Conservation (phyloP, 2,797 vertebrate species). For the Artibeus lituratus region DNA sequence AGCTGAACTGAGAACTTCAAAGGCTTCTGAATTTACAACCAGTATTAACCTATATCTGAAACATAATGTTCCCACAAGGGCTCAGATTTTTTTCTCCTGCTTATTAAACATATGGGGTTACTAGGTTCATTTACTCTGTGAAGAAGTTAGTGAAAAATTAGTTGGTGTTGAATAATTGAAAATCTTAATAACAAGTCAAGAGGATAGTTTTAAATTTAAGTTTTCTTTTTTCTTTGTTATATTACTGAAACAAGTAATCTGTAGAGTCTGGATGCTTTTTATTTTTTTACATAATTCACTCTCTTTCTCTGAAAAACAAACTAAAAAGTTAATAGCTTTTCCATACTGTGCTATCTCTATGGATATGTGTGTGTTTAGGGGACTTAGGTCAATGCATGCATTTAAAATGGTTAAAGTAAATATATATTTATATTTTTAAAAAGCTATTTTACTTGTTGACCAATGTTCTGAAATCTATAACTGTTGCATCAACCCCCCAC, state of each 20-base stretch:
- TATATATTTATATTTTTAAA: conserved; percentile 53
- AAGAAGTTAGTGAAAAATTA: conserved; percentile 79
- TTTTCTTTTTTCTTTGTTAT: conserved; percentile 66
- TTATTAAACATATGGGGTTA: conserved; percentile 84
- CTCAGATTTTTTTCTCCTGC: conserved; percentile 79
- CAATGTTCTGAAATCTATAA: conserved; percentile 39
- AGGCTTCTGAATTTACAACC: conserved; percentile 89
- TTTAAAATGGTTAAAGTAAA: conserved; percentile 55
- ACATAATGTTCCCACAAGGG: conserved; percentile 87
- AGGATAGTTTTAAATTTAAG: conserved; percentile 73
- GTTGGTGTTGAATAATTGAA: conserved; percentile 75
- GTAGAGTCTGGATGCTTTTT: conserved; percentile 61
- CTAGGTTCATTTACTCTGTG: conserved; percentile 83
- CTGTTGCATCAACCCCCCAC: conserved; percentile 36
- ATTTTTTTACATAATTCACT: background rate
- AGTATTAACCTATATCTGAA: conserved; percentile 89
- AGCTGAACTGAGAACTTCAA: conserved; percentile 87
- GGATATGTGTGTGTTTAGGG: background rate
- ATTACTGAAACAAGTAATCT: conserved; percentile 75
- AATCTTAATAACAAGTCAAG: conserved; percentile 71
- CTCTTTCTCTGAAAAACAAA: conserved; percentile 46
- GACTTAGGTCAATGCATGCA: background rate
- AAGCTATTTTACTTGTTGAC: conserved; percentile 25
- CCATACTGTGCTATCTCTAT: background rate
- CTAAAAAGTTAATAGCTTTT: conserved; percentile 48